Conservation (phyloP, 2,113 vertebrate species). For the Antechinus stuartii region DNA sequence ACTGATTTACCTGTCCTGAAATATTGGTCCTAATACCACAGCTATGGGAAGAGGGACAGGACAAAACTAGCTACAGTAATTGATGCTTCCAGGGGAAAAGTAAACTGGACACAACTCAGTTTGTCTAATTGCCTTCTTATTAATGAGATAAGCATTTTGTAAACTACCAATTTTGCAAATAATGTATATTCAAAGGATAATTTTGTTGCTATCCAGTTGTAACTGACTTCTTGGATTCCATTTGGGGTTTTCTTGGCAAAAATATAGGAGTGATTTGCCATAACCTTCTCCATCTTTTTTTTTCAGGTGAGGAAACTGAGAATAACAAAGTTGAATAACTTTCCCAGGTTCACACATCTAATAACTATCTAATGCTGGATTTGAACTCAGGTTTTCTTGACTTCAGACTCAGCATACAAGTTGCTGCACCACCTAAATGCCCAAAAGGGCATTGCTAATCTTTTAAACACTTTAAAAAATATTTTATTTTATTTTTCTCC, state of each 20-base stretch:
- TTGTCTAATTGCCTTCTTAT: background rate
- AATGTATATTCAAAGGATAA: background rate
- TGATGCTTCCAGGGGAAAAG: background rate
- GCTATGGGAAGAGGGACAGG: background rate
- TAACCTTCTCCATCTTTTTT: background rate
- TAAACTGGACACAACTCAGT: background rate
- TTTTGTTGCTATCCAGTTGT: background rate
- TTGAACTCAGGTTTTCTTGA: background rate
- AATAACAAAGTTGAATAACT: background rate
- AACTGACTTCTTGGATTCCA: background rate
- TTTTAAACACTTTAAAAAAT: background rate
- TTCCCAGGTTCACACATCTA: background rate
- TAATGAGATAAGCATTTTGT: background rate
- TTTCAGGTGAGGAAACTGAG: background rate
- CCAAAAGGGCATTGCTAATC: background rate
- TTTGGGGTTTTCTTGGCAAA: background rate
- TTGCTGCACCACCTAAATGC: background rate
- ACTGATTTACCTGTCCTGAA: background rate
- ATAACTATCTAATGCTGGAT: background rate
- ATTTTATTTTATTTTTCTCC: background rate
- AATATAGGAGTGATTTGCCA: background rate
- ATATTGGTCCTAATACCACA: background rate
- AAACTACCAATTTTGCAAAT: background rate
- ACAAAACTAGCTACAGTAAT: background rate
- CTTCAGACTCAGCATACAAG: background rate